phyloP scores from a whole-genome alignment of 2,888 invertebrate genomes.

The Caenorhabditis plicata region DNA sequence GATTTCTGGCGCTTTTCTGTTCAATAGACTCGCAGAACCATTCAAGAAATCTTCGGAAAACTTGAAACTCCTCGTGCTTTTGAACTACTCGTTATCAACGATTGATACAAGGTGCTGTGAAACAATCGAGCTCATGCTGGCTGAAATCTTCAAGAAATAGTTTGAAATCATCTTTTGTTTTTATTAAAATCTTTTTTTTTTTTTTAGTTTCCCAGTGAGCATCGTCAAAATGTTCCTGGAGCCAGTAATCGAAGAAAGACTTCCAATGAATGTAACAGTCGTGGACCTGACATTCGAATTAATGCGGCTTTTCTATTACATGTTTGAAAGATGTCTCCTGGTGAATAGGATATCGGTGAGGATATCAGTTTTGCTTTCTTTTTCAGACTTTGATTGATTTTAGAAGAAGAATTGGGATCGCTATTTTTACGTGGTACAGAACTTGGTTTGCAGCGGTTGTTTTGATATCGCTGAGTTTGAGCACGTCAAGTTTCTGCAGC shows the following conservation, averaged over 20 bases:
- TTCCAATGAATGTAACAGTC: too few species aligned
- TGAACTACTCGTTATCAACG: conserved; percentile 10
- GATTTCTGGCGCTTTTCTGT: background rate
- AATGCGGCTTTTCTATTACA: conserved; percentile 3
- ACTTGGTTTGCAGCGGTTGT: too few species aligned
- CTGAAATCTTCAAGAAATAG: background rate
- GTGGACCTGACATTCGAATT: conserved; percentile 5
- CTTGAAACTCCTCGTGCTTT: conserved; percentile 9
- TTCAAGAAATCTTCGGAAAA: conserved; percentile 3
- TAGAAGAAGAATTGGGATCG: too few species aligned
- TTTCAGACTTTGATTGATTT: too few species aligned
- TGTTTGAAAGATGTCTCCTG: conserved; percentile 1
- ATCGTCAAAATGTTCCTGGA: background rate
- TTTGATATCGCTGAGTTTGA: too few species aligned
- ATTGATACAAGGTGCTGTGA: too few species aligned
- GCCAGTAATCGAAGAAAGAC: too few species aligned
- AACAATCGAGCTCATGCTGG: too few species aligned
- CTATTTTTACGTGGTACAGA: too few species aligned
- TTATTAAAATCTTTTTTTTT: background rate
- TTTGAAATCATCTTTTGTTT: background rate
- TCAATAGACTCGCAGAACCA: conserved; percentile 4
- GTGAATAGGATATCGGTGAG: too few species aligned
- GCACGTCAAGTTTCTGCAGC: too few species aligned
- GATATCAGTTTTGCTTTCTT: too few species aligned
- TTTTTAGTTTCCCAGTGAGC: conserved; percentile 3